Percentiles rank a stretch among this genome's conserved stretches.
These are phyloP conservation scores for Orientallactaga sibirica DNA, from an alignment of 2,797 vertebrate species.

Conservation along the genomic window DNA sequence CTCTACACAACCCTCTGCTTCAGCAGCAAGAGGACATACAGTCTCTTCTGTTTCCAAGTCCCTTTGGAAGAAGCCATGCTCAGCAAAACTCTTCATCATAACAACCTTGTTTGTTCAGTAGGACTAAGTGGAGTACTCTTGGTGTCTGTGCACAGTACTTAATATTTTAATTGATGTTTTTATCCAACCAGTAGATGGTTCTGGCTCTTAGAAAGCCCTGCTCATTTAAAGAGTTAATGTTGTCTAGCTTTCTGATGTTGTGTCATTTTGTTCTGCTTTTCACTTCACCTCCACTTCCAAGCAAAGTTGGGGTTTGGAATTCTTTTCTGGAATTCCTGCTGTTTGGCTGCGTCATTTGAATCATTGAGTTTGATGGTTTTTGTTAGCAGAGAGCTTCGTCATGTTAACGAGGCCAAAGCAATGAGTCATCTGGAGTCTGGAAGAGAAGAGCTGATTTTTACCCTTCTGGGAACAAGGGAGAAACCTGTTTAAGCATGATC, in stretches of 20 bases:
- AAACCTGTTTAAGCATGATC: slow-evolving; percentile 41
- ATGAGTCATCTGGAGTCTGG: slow-evolving; percentile 38
- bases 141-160: background rate
- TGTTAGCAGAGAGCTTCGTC: slow-evolving; percentile 28
- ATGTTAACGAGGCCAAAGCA: slow-evolving; percentile 5
- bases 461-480: background rate
- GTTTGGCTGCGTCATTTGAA: background rate
- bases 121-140: background rate
- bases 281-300: background rate
- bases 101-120: background rate
- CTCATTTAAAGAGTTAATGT: background rate
- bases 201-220: background rate
- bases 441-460: slow-evolving; percentile 50
- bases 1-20: background rate
- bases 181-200: background rate
- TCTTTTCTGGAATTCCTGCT: background rate
- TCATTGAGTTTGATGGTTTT: background rate
- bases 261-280: background rate
- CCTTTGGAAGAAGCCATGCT: background rate
- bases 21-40: background rate
- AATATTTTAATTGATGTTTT: background rate
- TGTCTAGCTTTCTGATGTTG: background rate
- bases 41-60: background rate
- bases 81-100: background rate
- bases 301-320: background rate